Percentiles rank a stretch among this genome's conserved stretches.
These are phyloP conservation scores for Calameuta filiformis DNA, from an alignment of 2,888 invertebrate species.

Conservation along the genomic window DNA sequence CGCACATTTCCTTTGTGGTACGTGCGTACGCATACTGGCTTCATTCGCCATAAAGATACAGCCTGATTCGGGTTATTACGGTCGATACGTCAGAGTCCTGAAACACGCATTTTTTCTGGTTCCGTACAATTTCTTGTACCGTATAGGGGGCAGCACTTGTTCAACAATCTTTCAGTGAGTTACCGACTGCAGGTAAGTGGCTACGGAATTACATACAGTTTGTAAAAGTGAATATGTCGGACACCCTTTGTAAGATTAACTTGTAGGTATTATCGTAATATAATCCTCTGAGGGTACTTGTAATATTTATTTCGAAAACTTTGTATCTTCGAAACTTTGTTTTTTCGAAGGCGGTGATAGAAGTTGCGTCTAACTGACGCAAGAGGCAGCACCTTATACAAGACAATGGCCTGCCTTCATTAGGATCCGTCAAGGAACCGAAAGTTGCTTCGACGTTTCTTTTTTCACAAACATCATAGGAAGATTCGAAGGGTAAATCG, in stretches of 20 bases:
- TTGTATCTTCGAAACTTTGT: not conserved
- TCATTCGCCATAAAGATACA: not conserved
- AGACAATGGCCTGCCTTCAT: not conserved
- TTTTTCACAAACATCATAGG: not conserved
- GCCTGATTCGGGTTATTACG: not conserved
- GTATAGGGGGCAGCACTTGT: not conserved
- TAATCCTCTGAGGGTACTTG: not conserved
- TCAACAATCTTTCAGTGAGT: not conserved
- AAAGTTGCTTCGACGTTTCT: not conserved
- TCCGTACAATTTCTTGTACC: not conserved
- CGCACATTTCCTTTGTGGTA: not conserved
- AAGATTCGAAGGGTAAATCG: not conserved
- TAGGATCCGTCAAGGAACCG: not conserved
- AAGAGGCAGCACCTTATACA: not conserved
- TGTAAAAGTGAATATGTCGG: not conserved
- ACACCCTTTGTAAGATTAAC: not conserved
- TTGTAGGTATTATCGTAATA: not conserved
- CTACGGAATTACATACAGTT: not conserved
- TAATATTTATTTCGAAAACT: not conserved
- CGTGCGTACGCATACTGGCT: not conserved
- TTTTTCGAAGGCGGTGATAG: not conserved
- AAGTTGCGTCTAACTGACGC: not conserved
- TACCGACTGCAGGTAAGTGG: not conserved
- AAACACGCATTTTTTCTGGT: not conserved
- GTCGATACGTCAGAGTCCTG: not conserved